Evolutionary conservation across 2,797 vertebrate species (phyloP), one percentile per base, ranked within the genome.

Genomic region (Prionace glauca): DNA sequence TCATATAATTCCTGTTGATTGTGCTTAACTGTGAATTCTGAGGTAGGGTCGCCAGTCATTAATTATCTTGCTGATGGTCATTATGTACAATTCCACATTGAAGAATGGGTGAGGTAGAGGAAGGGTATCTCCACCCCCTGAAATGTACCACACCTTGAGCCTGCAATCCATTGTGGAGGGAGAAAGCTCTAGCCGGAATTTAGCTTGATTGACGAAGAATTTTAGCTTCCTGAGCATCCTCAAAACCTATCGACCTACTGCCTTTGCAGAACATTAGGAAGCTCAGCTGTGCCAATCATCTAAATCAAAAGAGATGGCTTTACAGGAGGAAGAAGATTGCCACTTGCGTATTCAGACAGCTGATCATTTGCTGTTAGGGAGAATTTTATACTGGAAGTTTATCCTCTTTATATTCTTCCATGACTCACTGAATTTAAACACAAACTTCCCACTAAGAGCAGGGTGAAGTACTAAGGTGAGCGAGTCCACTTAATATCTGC

Each of bases 201-300:
- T 88, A 88, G 60, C 29, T 88, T 88, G 56, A 88, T 88, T 88
- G 56, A 60, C 60, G 87, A 88, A 24, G 50, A 88, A 88, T 60
- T 60, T 62, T 88, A 32, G 50, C 29, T 88, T 88, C 56, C 29
- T 5, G 11, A 56, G 56, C 50, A 88, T 60, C 87, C 87, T 88
- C 26, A 88, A 29, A 88, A 18, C 26, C 81, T 84, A 60, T 62
- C 56, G 14, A 62, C 50, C 81, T 2, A 7, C 81, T 84, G 41
- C 41, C 81, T 84, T 88, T 88, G 26, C 86, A 88, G 87, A 88
- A 11, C 26, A 32, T 60, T 60, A 88, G 81, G 18, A 16, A 88
- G 12, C 29, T 32, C 50, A 88, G 26, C 87, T 60, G 87, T 12
- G 56, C 87, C 24, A 88, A 88, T 32, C 50, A 60, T 88, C 56